Conservation (phyloP, 2,113 vertebrate species). For the Zosterops japonicus region DNA sequence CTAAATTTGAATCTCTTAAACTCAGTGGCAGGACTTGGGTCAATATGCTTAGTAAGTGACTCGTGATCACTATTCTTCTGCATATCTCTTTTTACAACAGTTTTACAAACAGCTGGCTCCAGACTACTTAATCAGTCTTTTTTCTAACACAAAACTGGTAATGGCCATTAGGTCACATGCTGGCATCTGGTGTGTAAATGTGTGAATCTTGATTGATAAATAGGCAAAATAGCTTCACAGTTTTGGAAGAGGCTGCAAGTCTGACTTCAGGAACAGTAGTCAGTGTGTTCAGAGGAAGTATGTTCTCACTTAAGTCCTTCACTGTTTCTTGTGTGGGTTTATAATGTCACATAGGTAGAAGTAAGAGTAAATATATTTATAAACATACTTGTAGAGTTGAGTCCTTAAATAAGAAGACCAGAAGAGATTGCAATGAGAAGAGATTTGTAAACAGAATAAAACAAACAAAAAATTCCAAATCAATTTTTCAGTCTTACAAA, state of each 20-base stretch:
- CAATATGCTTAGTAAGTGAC: neutral
- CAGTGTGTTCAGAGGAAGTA: neutral
- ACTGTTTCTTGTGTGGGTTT: neutral
- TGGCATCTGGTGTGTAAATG: neutral
- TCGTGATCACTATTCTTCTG: neutral
- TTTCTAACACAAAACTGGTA: neutral
- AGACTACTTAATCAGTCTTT: neutral
- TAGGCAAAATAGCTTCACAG: neutral
- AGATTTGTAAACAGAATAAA: neutral
- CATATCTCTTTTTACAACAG: neutral
- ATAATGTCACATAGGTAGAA: neutral
- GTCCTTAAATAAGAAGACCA: neutral
- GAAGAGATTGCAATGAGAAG: neutral
- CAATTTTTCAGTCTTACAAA: neutral
- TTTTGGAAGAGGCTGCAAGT: neutral
- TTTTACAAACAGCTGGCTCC: neutral
- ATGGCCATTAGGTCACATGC: neutral
- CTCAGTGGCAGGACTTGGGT: neutral
- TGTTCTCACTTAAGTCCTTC: neutral
- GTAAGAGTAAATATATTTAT: neutral
- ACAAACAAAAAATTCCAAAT: neutral
- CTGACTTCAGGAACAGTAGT: neutral
- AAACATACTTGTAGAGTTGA: neutral
- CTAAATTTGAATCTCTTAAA: conserved; percentile 9
- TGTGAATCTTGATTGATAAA: neutral